Percentiles rank a stretch among this genome's conserved stretches.
Conservation (phyloP, 1,140 invertebrate species). For the Brachionus plicatilis region DNA sequence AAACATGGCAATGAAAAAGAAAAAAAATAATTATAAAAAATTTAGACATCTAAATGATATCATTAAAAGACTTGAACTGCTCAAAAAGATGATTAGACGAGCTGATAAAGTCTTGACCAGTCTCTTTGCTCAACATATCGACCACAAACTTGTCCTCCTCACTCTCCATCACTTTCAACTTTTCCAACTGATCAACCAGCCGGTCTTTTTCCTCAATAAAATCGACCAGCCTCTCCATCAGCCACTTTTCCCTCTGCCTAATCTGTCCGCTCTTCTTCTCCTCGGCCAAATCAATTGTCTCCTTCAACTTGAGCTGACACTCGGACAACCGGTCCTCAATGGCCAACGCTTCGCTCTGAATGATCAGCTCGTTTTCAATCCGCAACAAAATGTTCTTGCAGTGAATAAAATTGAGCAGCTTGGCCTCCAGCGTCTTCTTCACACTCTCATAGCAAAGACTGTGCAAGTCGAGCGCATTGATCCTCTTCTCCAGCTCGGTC, state of each 20-base stretch:
- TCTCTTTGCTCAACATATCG: not conserved
- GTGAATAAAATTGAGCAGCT: not conserved
- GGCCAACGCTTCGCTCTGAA: not conserved
- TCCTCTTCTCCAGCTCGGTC: not conserved
- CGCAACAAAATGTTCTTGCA: not conserved
- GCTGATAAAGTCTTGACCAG: not conserved
- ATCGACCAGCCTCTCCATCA: slow-evolving; percentile 7
- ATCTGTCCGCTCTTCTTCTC: not conserved
- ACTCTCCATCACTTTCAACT: not conserved
- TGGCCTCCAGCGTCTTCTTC: not conserved
- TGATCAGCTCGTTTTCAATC: slow-evolving; percentile 17
- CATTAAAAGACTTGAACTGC: slow-evolving; percentile 4
- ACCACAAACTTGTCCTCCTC: not conserved
- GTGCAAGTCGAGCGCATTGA: not conserved
- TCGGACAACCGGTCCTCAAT: not conserved
- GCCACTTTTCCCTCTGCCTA: not conserved
- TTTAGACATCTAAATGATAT: not conserved
- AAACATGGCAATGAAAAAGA: not conserved
- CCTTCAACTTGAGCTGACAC: not conserved
- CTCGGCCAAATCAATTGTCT: not conserved
- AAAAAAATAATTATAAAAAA: not conserved
- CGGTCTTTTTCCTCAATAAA: not conserved
- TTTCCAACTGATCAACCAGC: slow-evolving; percentile 21
- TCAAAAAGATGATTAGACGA: slow-evolving; percentile 11
- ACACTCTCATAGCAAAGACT: not conserved